phyloP scores from a whole-genome alignment of 1,140 invertebrate species.

The Diuraphis noxia region DNA sequence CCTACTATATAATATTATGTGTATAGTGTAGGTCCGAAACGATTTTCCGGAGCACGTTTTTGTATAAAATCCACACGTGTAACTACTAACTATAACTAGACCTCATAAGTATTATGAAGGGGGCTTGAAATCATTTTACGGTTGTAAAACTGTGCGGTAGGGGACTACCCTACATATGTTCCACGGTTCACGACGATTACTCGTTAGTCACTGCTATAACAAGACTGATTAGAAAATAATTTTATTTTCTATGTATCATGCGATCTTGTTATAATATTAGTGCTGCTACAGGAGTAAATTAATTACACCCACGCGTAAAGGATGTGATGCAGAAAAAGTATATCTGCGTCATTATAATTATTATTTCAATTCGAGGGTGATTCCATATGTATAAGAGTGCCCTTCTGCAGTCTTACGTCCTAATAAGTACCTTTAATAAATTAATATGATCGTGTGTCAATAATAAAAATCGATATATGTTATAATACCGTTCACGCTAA shows the following conservation, averaged over 20 bases:
- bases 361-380: background rate
- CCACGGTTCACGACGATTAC: background rate
- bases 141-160: background rate
- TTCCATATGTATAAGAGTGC: background rate
- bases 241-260: background rate
- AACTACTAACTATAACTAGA: conserved; percentile 1
- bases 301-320: background rate
- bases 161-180: background rate
- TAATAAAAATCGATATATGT: background rate
- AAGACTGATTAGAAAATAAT: background rate
- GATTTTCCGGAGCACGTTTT: background rate
- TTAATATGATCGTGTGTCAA: background rate
- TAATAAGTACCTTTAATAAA: background rate
- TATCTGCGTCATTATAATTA: background rate
- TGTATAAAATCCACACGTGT: background rate
- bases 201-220: background rate
- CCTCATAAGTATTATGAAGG: background rate
- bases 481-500: background rate
- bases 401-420: background rate
- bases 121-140: background rate
- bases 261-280: background rate
- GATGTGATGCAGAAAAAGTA: background rate
- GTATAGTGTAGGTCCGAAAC: background rate
- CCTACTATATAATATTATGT: background rate
- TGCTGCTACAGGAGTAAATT: background rate